phyloP scores from a whole-genome alignment of 2,113 vertebrate species.

The Phainopepla nitens region DNA sequence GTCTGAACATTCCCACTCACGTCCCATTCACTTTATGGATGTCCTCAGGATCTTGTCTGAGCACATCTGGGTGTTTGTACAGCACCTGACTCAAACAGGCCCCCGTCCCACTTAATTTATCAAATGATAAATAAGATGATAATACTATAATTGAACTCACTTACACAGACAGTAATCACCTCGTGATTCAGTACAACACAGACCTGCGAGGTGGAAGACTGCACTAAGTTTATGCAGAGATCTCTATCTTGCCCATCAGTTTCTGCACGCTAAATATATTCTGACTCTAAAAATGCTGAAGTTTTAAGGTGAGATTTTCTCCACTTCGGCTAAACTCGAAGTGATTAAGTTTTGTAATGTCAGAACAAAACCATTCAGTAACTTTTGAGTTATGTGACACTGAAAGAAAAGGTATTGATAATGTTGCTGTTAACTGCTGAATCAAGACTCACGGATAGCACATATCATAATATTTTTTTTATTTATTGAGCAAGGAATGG shows the following conservation, averaged over 20 bases:
- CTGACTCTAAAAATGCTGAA: background rate
- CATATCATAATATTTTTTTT: background rate
- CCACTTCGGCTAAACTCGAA: background rate
- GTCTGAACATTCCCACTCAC: background rate
- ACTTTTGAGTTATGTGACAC: conserved; percentile 6
- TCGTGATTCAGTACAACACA: background rate
- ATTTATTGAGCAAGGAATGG: conserved; percentile 16
- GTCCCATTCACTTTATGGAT: conserved; percentile 8
- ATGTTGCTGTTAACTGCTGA: conserved; percentile 27
- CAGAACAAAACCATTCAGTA: conserved; percentile 20
- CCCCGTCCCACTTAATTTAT: background rate
- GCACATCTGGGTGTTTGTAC: conserved; percentile 7
- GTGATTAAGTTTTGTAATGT: background rate
- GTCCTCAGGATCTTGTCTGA: background rate
- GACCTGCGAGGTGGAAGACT: background rate
- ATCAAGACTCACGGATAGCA: conserved; percentile 31
- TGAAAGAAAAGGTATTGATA: conserved; percentile 57
- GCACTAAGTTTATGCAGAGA: conserved; percentile 8
- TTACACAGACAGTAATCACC: conserved; percentile 7
- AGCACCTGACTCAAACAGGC: background rate
- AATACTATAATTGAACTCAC: conserved; percentile 17
- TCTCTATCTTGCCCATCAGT: conserved; percentile 17
- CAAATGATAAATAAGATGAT: conserved; percentile 32
- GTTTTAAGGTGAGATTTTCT: conserved; percentile 42
- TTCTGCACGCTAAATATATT: conserved; percentile 1